Conservation (phyloP, 2,888 invertebrate genomes). For the Amphimallon solstitiale region DNA sequence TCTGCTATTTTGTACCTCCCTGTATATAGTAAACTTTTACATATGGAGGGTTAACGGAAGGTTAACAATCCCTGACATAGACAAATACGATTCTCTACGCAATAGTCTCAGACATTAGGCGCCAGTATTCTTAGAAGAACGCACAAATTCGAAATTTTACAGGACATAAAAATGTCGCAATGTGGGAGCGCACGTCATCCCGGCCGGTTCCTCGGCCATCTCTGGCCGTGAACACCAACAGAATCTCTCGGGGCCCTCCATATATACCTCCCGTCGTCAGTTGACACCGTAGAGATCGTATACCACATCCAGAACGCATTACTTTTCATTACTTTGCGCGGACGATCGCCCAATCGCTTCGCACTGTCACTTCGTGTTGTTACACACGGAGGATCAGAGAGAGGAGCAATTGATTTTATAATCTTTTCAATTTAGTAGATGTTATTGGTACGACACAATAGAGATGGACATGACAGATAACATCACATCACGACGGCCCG, state of each 20-base stretch:
- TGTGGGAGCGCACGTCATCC: constrained; percentile 54
- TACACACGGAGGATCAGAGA: constrained; percentile 45
- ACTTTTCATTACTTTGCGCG: constrained; percentile 28
- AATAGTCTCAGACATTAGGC: constrained; percentile 28
- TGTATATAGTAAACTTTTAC: background rate
- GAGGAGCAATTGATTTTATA: constrained; percentile 63
- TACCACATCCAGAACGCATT: constrained; percentile 51
- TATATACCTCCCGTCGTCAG: constrained; percentile 50
- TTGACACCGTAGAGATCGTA: constrained; percentile 41
- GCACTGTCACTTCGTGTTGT: constrained; percentile 55
- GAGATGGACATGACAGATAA: constrained; percentile 63
- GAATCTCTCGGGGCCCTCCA: constrained; percentile 40
- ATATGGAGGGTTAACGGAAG: too few species aligned
- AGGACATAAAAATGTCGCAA: constrained; percentile 47
- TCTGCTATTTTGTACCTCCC: too few species aligned
- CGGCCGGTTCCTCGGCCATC: constrained; percentile 49
- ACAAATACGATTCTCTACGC: background rate
- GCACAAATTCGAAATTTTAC: constrained; percentile 41
- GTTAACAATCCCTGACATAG: constrained; percentile 1
- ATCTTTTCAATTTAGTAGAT: constrained; percentile 65
- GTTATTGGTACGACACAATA: constrained; percentile 64
- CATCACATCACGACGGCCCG: constrained; percentile 54
- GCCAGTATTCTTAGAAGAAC: constrained; percentile 27
- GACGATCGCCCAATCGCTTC: constrained; percentile 47
- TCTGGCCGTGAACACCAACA: constrained; percentile 39